Evolutionary conservation across 2,797 vertebrate genomes (phyloP), one percentile per base, ranked within the genome.

Genomic region (Phataginus tetradactyla): DNA sequence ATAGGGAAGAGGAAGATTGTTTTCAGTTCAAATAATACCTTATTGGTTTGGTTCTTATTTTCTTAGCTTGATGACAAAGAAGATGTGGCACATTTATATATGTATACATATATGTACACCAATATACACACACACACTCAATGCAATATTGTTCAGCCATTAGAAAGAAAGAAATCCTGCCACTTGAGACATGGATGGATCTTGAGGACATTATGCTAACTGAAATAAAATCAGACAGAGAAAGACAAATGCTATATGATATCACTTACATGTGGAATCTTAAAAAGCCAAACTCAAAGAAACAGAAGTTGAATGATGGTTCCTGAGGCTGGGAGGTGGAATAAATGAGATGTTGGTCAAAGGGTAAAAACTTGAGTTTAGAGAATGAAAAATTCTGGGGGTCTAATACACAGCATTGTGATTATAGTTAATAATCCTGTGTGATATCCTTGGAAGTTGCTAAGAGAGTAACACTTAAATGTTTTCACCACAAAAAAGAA

Each of bases 11-110:
- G 20, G 15, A 57, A 55, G 37, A 91, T 27, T 39, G 7, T 55
- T 88, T 96, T 89, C 4, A 20, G 45, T 83, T 90, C 78, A 91
- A 49, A 64, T 34, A 71, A 12, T 79, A 61, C 8, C 18, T 83
- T 88, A 49, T 57, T 93, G 15, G 32, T 74, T 95, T 93, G 18
- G 9, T 74, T 75, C 12, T 86, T 94, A 39, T 57, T 78, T 71
- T 68, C 15, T 68, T 59, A 86, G 18, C 23, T 80, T 53, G 57
- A 21, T 71, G 5, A 77, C 45, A 77, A 66, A 85, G 11, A n/a
- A 87, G 21, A 59, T 80, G 12, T 55, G 49, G 27, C 20, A 21
- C 21, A 11, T 75, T 5, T 75, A n/a, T 3, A 18, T 75, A n/a
- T 49, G 49, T 74, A 29, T 11, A 11, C 7, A 20, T 49, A 74